Conservation (phyloP, 1,140 invertebrate genomes). For the Drosophila sucinea region DNA sequence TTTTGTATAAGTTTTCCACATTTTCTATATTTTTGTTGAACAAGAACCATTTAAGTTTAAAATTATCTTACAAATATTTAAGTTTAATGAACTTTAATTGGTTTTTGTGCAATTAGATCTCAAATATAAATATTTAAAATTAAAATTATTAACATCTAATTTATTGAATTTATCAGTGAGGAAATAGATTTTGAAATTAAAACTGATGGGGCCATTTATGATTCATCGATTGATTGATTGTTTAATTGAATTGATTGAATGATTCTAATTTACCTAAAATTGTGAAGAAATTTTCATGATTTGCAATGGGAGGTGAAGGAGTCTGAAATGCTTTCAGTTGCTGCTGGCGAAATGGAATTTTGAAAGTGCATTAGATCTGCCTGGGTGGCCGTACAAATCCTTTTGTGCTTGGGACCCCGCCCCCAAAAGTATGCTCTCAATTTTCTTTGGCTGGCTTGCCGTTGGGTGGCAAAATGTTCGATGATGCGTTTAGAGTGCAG, state of each 20-base stretch:
- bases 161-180: too few relatives aligned
- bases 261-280: neutral
- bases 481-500: constrained; percentile 4
- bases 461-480: constrained; percentile 6
- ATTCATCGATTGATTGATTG: constrained; percentile 1
- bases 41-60: too few relatives aligned
- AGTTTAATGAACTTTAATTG: too few relatives aligned
- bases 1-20: too few relatives aligned
- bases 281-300: neutral
- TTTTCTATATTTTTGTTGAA: too few relatives aligned
- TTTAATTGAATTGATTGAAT: neutral
- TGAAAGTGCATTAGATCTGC: constrained; percentile 9
- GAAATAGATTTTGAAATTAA: too few relatives aligned
- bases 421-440: constrained; percentile 9
- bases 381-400: neutral
- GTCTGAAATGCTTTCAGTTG: neutral
- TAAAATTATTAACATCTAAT: too few relatives aligned
- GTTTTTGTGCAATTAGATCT: too few relatives aligned
- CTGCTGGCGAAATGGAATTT: neutral
- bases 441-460: neutral
- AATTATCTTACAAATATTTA: too few relatives aligned
- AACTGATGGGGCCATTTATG: neutral
- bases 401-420: neutral
- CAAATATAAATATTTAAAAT: too few relatives aligned
- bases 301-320: neutral